Evolutionary conservation across 2,888 invertebrate genomes (phyloP), one percentile per base, ranked within the genome.

Genomic region (Mamestra brassicae): DNA sequence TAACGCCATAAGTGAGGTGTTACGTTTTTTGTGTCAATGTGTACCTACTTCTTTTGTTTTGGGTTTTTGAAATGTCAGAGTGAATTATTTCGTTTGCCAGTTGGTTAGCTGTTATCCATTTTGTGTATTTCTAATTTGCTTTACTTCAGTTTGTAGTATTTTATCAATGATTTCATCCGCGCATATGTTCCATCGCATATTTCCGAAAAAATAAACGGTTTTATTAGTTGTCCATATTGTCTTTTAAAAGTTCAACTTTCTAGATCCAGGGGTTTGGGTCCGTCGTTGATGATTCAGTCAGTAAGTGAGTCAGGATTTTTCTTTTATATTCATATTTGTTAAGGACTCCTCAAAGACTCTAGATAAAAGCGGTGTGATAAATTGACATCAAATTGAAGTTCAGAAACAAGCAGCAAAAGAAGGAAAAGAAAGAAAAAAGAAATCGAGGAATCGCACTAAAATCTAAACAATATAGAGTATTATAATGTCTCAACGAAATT

Each of bases 21-120:
- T 63, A 87, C 57, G 45, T 63, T 60, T 86, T 67, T 70, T 69
- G 50, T 71, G 70, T 70, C 62, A 26, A 26, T 54, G 54, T 55
- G 54, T 55, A 38, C 34, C 10, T 47, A 55, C 61, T 80, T 66
- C 69, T 66, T 68, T 70, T 80, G 65, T 72, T 75, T 52, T n/a
- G 55, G 4, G 36, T 61, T 38, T 67, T 52, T 38, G 54, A 52
- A 62, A 52, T 58, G 58, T 61, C 38, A 1, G 2, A 26, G 8
- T 26, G 11, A 54, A 50, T 57, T 4, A 13, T 68, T 80, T 17
- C 4, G 8, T 62, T 62, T 57, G 2, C 8, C 0, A 13, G 3
- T 17, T n/a, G 17, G 3, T 5, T 50, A 36, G 15, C 4, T 17
- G 17, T 38, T 63, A 26, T 62, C 8, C 11, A 57, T 45, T n/a